A percentile compares a stretch with the other conserved stretches of the same genome.
phyloP scores from a whole-genome alignment of 2,113 vertebrate genomes.

The Leucopsar rothschildi region DNA sequence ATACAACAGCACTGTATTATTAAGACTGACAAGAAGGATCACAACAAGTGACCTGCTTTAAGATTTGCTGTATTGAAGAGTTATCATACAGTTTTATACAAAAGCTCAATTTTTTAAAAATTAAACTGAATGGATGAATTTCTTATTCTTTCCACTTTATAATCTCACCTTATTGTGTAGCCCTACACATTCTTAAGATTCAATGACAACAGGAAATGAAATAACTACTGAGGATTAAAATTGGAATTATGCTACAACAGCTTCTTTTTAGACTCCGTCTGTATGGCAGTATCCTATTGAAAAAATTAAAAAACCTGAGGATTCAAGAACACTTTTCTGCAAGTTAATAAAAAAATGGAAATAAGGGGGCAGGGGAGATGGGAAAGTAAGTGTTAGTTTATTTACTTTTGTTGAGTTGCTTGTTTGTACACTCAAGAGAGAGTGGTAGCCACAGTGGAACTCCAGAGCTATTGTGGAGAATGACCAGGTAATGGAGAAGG shows the following conservation, averaged over 20 bases:
- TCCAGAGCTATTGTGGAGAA: neutral
- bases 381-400: neutral
- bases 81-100: neutral
- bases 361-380: rapidly evolving
- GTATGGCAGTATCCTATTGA: neutral
- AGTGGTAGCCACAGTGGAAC: neutral
- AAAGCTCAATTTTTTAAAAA: neutral
- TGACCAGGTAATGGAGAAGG: neutral
- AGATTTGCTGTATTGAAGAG: neutral
- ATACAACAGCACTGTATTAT: neutral
- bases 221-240: neutral
- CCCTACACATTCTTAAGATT: neutral
- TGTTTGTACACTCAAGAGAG: neutral
- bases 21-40: neutral
- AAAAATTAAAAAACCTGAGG: neutral
- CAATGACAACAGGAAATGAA: neutral
- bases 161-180: neutral
- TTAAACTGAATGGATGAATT: neutral
- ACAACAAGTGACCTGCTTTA: neutral
- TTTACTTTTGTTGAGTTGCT: neutral
- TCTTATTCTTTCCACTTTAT: neutral
- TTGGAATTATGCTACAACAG: neutral
- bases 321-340: neutral
- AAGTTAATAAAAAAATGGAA: neutral
- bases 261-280: neutral